phyloP scores from a whole-genome alignment of 2,888 invertebrate genomes.

The Nipponacmea schrenckii region DNA sequence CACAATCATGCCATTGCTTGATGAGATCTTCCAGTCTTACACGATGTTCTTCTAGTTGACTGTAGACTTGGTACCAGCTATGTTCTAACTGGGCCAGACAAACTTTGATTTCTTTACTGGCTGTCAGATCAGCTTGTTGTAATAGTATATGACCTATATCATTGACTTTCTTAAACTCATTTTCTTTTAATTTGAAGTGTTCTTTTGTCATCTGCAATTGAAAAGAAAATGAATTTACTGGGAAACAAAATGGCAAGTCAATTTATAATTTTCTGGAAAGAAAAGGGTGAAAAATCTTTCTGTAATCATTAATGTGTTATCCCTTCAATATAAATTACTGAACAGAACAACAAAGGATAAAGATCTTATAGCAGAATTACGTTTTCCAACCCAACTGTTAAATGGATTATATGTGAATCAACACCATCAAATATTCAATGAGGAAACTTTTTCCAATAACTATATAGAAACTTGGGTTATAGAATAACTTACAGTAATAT shows the following conservation, averaged over 20 bases:
- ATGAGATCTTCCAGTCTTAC: slow-evolving; percentile 49
- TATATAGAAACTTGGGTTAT: no score
- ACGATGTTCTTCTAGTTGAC: slow-evolving; percentile 47
- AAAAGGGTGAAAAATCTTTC: neutral
- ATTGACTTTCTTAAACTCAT: slow-evolving; percentile 52
- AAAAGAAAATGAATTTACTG: neutral
- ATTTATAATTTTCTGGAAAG: neutral
- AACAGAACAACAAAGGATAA: no score
- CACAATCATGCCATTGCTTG: slow-evolving; percentile 58
- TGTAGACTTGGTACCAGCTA: slow-evolving; percentile 47
- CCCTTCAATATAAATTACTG: neutral
- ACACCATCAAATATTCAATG: no score
- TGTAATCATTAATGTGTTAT: neutral
- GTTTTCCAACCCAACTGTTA: no score
- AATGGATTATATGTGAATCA: no score
- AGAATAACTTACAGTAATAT: slow-evolving; percentile 44
- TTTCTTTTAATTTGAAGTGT: slow-evolving; percentile 55
- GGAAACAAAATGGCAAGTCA: neutral
- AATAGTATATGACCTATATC: slow-evolving; percentile 50
- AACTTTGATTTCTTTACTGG: slow-evolving; percentile 44
- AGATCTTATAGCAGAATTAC: no score
- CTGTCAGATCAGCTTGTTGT: slow-evolving; percentile 47
- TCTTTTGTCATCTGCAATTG: slow-evolving; percentile 46
- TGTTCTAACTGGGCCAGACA: slow-evolving; percentile 47
- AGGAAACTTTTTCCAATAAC: no score